A percentile compares a stretch with the other conserved stretches of the same genome.
Conservation (phyloP, 1,140 invertebrate genomes). For the Theocolax elegans region DNA sequence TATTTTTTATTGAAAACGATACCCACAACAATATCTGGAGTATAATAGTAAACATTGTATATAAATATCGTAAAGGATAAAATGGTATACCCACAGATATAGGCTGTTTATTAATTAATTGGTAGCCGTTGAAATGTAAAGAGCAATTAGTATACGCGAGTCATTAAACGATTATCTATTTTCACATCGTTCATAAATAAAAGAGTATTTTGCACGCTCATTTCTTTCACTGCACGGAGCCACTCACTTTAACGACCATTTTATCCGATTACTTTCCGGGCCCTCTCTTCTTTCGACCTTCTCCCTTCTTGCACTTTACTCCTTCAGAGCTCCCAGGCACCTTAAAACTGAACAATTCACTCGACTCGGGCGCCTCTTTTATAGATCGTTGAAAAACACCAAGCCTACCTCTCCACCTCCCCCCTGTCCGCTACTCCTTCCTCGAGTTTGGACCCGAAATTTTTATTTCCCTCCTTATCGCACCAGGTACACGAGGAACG, state of each 20-base stretch:
- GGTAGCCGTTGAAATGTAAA: conserved; percentile 9
- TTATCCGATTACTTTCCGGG: conserved; percentile 19
- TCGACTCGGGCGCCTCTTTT: conserved; percentile 22
- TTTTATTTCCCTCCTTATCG: conserved; percentile 6
- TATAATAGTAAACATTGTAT: too few species aligned
- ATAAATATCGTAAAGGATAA: too few species aligned
- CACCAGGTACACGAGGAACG: neutral
- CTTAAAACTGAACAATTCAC: conserved; percentile 35
- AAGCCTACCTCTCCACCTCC: neutral
- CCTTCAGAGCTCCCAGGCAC: neutral
- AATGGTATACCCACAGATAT: too few species aligned
- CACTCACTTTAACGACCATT: conserved; percentile 43
- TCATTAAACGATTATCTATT: conserved; percentile 32
- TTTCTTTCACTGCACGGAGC: conserved; percentile 33
- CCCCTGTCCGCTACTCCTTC: conserved; percentile 7
- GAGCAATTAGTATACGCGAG: conserved; percentile 21
- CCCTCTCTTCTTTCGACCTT: neutral
- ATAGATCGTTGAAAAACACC: conserved; percentile 31
- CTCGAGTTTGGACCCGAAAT: neutral
- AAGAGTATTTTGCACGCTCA: conserved; percentile 34
- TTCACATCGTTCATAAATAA: conserved; percentile 24
- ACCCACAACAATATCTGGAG: too few species aligned
- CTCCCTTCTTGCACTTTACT: neutral
- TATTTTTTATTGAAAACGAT: too few species aligned
- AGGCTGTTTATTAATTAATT: too few species aligned